Base-by-base conservation (phyloP, 1,140 invertebrate species). In the Procambarus virginalis region DNA sequence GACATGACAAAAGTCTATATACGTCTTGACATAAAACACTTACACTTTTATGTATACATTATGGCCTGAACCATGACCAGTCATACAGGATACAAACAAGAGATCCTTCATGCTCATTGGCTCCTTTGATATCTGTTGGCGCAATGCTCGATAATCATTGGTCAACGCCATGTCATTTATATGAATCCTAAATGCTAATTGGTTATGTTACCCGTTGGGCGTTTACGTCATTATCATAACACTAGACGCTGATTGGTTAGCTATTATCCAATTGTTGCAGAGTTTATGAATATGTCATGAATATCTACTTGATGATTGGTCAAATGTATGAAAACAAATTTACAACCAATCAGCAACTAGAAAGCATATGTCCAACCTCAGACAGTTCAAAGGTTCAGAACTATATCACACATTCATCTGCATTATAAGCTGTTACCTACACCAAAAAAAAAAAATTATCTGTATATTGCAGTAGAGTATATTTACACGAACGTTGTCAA, bases 151-250 rank as follows among this genome's bases (percentile, higher is more conserved):
- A 73, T 34, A 73, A 34, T 73, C n/a, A 73, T 73, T 73, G 68
- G n/a, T 73, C 58, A 82, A 64, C 58, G 80, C 80, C 20, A 64
- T 68, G 80, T 82, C 80, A 46, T 20, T 73, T 73, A 34, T 46
- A 64, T 82, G 58, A 82, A 68, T 64, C 58, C 68, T 82, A 82
- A 82, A 45, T 46, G 45, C 80, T 82, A 82, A 82, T 68, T 82
- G 80, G 80, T 68, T 68, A 64, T 46, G 55, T 68, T 51, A 82
- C 58, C 80, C 58, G 58, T 68, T 34, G 80, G 80, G 80, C 34
- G 22, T 6, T 68, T 68, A 82, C 22, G 80, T 82, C 58, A 82
- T 68, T 10, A 81, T 60, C 46, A 82, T 45, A 64, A 64, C 60
- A 82, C 46, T 48, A 81, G 12, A 60, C 3, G 79, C 77, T 78